A percentile compares a stretch with the other conserved stretches of the same genome.
Conservation (phyloP, 2,113 vertebrate species). For the Daboia siamensis region DNA sequence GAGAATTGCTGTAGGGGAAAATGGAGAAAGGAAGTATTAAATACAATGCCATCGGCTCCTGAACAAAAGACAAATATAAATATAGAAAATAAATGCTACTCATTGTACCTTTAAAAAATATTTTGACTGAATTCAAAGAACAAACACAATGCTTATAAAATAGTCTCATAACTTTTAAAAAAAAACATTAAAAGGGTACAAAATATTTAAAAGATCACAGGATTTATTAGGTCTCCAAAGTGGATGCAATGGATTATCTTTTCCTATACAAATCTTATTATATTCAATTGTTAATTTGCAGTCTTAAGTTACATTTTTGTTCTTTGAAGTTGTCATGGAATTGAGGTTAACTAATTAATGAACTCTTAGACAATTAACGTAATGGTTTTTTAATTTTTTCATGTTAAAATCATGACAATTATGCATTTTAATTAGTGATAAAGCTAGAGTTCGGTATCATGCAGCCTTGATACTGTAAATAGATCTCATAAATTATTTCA, state of each 20-base stretch:
- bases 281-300: neutral
- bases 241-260: constrained; percentile 60
- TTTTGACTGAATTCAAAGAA: neutral
- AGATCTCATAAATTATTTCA: constrained; percentile 61
- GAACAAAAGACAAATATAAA: neutral
- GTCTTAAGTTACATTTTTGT: neutral
- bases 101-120: neutral
- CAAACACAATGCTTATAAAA: constrained; percentile 37
- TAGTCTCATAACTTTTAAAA: constrained; percentile 43
- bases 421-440: constrained; percentile 63
- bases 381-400: constrained; percentile 70
- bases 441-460: constrained; percentile 51
- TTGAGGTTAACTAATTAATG: constrained; percentile 71
- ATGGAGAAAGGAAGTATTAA: neutral
- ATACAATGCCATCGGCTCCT: neutral
- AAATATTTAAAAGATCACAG: constrained; percentile 49
- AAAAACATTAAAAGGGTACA: constrained; percentile 46
- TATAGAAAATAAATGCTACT: neutral
- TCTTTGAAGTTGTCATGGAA: constrained; percentile 65
- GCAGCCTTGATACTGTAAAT: constrained; percentile 63
- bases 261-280: neutral
- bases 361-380: constrained; percentile 73
- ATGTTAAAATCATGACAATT: constrained; percentile 66
- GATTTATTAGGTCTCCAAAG: constrained; percentile 41
- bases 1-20: neutral